Conservation (phyloP, 2,113 vertebrate genomes). For the Ancistrus triradiatus region DNA sequence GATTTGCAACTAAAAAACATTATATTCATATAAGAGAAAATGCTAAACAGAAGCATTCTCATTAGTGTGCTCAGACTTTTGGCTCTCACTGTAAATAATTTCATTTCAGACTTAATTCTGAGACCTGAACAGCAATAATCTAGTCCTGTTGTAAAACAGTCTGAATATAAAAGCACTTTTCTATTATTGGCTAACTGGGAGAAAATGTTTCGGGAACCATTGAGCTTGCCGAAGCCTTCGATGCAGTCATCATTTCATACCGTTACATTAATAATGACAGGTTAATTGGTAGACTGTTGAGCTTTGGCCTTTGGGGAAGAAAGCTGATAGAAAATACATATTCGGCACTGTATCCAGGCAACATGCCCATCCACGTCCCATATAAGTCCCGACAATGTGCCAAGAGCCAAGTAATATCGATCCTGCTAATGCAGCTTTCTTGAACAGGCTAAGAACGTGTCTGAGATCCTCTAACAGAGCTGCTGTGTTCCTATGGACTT, state of each 20-base stretch:
- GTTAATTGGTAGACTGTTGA: conserved; percentile 14
- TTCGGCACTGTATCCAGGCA: background rate
- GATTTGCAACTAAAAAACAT: no score
- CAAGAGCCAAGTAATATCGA: conserved; percentile 23
- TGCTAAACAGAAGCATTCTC: no score
- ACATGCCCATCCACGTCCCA: background rate
- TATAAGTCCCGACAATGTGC: background rate
- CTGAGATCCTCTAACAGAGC: background rate
- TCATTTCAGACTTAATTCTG: no score
- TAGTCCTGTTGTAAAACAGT: no score
- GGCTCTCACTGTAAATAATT: no score
- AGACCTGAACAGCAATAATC: no score
- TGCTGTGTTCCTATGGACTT: conserved; percentile 25
- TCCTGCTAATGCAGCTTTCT: conserved; percentile 17
- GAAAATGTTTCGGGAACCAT: no score
- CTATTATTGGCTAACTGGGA: no score
- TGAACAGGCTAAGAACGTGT: conserved; percentile 5
- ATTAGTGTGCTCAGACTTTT: no score
- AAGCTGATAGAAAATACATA: background rate
- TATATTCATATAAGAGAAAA: no score
- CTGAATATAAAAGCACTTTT: no score
- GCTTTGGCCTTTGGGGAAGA: background rate
- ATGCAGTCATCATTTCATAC: background rate
- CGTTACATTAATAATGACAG: conserved; percentile 1
- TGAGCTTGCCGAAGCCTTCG: no score